Percentiles rank a stretch among this genome's conserved stretches.
Evolutionary conservation across 2,797 vertebrate species (phyloP).

Genomic region (Halcyon leucocephala): DNA sequence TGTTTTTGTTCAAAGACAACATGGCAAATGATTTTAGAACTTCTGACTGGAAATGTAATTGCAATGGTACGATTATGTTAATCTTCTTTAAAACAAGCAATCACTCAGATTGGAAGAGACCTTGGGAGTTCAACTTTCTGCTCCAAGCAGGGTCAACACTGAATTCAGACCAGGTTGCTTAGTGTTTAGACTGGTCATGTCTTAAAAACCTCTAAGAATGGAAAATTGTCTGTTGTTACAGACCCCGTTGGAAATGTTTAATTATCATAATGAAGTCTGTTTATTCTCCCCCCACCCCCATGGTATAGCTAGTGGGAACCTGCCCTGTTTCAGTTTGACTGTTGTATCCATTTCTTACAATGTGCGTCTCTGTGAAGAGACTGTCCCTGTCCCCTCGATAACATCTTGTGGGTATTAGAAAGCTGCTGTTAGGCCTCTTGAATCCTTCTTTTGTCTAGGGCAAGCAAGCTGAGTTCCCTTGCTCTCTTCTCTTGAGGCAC

Average conservation of each 20-base stretch:
- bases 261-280: not conserved
- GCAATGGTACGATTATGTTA: not conserved
- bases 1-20: not conserved
- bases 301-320: not conserved
- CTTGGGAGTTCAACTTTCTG: not conserved
- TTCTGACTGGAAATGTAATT: not conserved
- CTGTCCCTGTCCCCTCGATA: not conserved
- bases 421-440: not conserved
- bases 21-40: not conserved
- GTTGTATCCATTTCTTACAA: not conserved
- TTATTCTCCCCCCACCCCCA: not conserved
- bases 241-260: not conserved
- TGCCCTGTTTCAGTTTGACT: not conserved
- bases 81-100: not conserved
- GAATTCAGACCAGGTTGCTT: not conserved
- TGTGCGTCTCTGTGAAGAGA: not conserved
- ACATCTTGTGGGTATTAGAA: not conserved
- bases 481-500: not conserved
- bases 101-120: not conserved
- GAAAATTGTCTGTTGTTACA: not conserved
- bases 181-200: not conserved
- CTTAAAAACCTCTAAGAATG: not conserved
- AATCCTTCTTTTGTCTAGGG: not conserved
- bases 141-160: not conserved
- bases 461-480: not conserved